Evolutionary conservation across 2,797 vertebrate genomes (phyloP).

Genomic region (Labeo calbasu): DNA sequence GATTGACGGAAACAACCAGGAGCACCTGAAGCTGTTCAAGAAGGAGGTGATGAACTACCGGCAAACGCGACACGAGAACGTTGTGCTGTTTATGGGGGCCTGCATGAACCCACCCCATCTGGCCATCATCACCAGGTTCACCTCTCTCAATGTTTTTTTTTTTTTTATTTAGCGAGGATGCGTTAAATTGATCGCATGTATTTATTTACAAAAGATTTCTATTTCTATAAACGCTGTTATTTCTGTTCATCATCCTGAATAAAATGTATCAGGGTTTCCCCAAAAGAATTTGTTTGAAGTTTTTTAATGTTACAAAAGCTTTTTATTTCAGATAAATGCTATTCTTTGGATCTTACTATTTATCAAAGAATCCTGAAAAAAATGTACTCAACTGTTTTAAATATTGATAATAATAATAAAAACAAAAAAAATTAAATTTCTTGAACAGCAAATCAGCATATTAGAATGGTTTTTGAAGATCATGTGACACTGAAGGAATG

Average conservation of each 20-base stretch:
- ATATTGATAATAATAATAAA: no score
- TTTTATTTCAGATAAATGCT: no score
- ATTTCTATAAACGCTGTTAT: background rate
- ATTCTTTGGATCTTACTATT: no score
- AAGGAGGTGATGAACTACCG: slow-evolving; percentile 99
- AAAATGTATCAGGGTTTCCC: background rate
- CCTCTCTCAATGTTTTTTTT: background rate
- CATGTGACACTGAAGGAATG: background rate
- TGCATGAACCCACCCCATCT: slow-evolving; percentile 98
- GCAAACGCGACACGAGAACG: slow-evolving; percentile 96
- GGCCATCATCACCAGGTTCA: slow-evolving; percentile 96
- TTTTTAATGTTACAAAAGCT: no score
- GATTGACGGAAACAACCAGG: slow-evolving; percentile 98
- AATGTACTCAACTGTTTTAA: no score
- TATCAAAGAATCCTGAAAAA: no score
- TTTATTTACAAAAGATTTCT: background rate
- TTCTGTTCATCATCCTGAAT: background rate
- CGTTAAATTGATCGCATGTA: background rate
- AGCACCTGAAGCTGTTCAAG: slow-evolving; percentile 97
- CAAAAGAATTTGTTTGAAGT: no score
- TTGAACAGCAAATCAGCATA: background rate
- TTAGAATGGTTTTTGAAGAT: background rate
- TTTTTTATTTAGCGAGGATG: background rate
- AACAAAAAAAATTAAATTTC: no score
- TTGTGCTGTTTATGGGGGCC: slow-evolving; percentile 98